Evolutionary conservation across 2,888 invertebrate species (phyloP), one percentile per base, ranked within the genome.

Genomic region (Yponomeuta cagnagella): DNA sequence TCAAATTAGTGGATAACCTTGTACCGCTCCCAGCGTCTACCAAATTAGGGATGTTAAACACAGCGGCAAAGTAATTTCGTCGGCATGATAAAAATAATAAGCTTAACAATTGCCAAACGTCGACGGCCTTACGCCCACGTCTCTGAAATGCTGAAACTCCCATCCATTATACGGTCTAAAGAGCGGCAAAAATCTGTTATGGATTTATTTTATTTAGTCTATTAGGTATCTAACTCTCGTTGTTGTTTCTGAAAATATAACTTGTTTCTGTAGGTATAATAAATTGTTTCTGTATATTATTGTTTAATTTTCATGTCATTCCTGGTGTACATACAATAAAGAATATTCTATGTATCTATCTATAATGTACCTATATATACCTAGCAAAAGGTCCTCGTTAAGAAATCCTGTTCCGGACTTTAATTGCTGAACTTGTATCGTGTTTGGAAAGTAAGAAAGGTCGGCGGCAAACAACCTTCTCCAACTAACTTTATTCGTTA

Each of bases 11-110:
- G 12, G 63, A 65, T 67, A 70, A 77, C 73, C 80, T 72, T 83
- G 80, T 83, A 83, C 75, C 76, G 83, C 83, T 83, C 78, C 77
- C 77, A 80, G 82, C 81, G 74, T 78, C 80, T 77, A 78, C 75
- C 75, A 80, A 79, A 81, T 82, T 80, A 74, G 72, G 74, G 73
- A 78, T 82, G 76, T 81, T 80, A 77, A 3, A 37, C 37, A 37
- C 73, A 74, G 72, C 74, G 76, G 75, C 74, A 78, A 82, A 85
- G 81, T 82, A 82, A 79, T 81, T 78, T 76, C 76, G 74, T 74
- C 77, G 73, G 72, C 74, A 52, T 48, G 52, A 58, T 58, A 58
- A 58, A 58, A 58, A 58, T 12, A 58, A 12, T 15, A 58, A 58
- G 8, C 15, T 8, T 58, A 58, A 15, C 52, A 58, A 58, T 52